Base-by-base conservation (phyloP, 2,797 vertebrate genomes). In the Champsocephalus gunnari region DNA sequence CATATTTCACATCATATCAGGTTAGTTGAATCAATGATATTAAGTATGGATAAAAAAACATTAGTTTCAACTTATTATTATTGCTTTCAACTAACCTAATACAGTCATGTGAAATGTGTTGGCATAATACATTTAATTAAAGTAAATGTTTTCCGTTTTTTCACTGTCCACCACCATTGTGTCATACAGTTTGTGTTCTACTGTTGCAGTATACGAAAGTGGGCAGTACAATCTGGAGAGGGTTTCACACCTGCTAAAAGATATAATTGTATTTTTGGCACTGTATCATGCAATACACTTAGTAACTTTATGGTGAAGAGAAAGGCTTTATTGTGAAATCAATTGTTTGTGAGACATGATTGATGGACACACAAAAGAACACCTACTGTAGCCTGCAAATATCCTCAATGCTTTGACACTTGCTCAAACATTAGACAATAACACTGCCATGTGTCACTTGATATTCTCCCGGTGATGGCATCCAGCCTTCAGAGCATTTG, bases 361-460 rank as follows among this genome's bases (percentile, higher is more conserved):
- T 61, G 78, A 84, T 74, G 70, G 79, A 69, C 57, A 51, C 45
- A 51, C 66, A 63, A 69, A 76, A 76, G 45, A 69, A 44, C 13
- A 24, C 53, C 56, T 19, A 49, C 69, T 50, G 38, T 9, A 28
- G 50, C 54, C 67, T 48, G 19, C n/a, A 28, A 73, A 71, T 3
- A 49, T 21, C 38, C 62, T 82, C 73, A n/a, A 21, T 50, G 79
- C 70, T 80, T 74, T 80, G 69, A 80, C 69, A 81, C 67, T 79
- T 24, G 12, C 12, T 7, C 34, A 73, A 72, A 83, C 79, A 67
- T 75, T 80, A 81, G 80, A 73, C 41, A 34, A 62, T 64, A 84
- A 83, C 63, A 76, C 71, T 32, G 43, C 80, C 58, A 44, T 24
- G 79, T 84, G 70, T 63, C 75, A 61, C 59, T 82, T 60, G 66